These are phyloP conservation scores for Graphium colonna DNA, from an alignment of 2,888 invertebrate genomes.

Conservation along the genomic window DNA sequence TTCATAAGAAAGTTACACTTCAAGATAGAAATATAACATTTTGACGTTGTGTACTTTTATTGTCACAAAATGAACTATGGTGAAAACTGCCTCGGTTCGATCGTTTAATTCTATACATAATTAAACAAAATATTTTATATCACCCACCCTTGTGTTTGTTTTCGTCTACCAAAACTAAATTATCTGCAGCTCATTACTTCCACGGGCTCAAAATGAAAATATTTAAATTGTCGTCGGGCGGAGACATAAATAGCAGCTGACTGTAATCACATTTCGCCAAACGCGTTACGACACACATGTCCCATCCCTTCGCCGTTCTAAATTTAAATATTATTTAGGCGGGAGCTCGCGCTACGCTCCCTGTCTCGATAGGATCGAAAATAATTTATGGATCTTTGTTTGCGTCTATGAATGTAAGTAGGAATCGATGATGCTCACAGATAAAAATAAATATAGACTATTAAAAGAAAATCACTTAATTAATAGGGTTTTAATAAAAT, in stretches of 20 bases:
- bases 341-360: conserved; percentile 66
- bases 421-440: not conserved
- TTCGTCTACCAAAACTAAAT: conserved; percentile 3
- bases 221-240: conserved; percentile 49
- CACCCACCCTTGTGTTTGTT: conserved; percentile 1
- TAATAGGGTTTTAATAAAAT: conserved; percentile 24
- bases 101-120: no score
- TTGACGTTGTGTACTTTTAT: no score
- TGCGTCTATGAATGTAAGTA: conserved; percentile 22
- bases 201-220: conserved; percentile 45
- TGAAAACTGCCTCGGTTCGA: no score
- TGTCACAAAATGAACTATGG: no score
- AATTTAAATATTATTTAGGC: conserved; percentile 74
- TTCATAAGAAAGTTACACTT: no score
- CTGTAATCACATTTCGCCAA: conserved; percentile 80
- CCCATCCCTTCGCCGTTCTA: conserved; percentile 79
- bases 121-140: no score
- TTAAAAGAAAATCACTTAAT: not conserved
- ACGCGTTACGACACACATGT: conserved; percentile 77
- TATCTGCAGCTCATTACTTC: conserved; percentile 36
- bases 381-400: conserved; percentile 67
- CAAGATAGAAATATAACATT: no score
- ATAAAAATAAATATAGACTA: not conserved
- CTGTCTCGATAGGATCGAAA: conserved; percentile 65
- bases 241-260: conserved; percentile 67